Evolutionary conservation across 1,140 invertebrate genomes (phyloP).

Genomic region (Diorhabda sublineata): DNA sequence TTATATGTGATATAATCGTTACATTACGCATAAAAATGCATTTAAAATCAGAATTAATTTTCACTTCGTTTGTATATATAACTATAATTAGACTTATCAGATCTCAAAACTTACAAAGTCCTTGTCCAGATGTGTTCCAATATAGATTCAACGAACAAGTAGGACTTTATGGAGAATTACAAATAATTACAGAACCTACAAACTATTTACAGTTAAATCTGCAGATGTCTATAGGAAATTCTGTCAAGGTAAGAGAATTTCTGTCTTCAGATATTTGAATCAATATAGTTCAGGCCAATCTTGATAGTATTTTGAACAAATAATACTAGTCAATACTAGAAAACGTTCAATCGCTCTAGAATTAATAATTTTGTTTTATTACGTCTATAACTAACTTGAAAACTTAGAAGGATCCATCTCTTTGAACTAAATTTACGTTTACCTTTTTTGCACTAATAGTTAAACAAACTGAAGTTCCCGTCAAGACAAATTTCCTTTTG

Average conservation of each 20-base stretch:
- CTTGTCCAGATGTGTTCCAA: slow-evolving; percentile 36
- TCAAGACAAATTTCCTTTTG: too few species aligned
- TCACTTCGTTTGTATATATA: neutral
- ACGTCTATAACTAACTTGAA: too few species aligned
- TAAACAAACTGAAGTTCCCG: too few species aligned
- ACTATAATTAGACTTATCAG: neutral
- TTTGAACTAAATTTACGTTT: too few species aligned
- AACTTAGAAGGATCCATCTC: too few species aligned
- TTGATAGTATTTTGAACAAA: too few species aligned
- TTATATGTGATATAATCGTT: neutral
- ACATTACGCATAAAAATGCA: neutral
- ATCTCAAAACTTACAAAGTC: slow-evolving; percentile 21
- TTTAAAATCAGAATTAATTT: neutral
- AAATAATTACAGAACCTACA: slow-evolving; percentile 19
- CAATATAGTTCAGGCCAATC: too few species aligned
- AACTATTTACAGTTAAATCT: slow-evolving; percentile 31
- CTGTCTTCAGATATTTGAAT: neutral
- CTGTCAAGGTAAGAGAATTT: slow-evolving; percentile 33
- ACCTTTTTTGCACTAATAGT: too few species aligned
- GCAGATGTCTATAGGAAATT: slow-evolving; percentile 37
- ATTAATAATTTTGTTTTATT: too few species aligned
- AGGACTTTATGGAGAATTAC: slow-evolving; percentile 31
- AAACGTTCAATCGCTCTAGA: too few species aligned
- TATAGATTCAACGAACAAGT: slow-evolving; percentile 31
- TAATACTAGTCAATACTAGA: too few species aligned